Conservation (phyloP, 2,888 invertebrate species). For the Perizoma flavofasciatum region DNA sequence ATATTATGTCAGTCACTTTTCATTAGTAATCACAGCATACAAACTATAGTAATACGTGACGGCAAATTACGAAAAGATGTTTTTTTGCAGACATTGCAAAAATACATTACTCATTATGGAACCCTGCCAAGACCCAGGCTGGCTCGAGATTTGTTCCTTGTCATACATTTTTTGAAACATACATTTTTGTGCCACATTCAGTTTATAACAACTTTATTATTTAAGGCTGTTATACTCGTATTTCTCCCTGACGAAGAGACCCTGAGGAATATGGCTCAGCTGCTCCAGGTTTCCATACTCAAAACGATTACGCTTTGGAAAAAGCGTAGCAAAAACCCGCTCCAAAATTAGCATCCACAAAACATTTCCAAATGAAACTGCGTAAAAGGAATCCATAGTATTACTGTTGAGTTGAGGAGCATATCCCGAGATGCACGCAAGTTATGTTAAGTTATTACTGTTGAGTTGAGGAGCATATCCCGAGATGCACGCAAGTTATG, state of each 20-base stretch:
- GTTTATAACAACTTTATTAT: background rate
- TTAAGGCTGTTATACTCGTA: too few relatives aligned
- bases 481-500: slow-evolving; percentile 18
- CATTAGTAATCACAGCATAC: slow-evolving; percentile 25
- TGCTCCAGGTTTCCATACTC: too few relatives aligned
- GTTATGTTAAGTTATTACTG: slow-evolving; percentile 23
- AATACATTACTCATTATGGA: slow-evolving; percentile 21
- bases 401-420: slow-evolving; percentile 18
- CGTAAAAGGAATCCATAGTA: slow-evolving; percentile 3
- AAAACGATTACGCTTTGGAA: background rate
- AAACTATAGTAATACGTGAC: slow-evolving; percentile 36
- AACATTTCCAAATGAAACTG: background rate
- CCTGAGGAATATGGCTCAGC: too few relatives aligned
- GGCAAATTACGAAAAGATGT: slow-evolving; percentile 31
- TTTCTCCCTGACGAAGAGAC: too few relatives aligned
- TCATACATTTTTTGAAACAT: slow-evolving; percentile 12
- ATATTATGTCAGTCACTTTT: slow-evolving; percentile 2
- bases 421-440: slow-evolving; percentile 13
- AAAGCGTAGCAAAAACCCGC: background rate
- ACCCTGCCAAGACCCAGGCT: slow-evolving; percentile 3
- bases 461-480: slow-evolving; percentile 14
- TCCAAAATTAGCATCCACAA: background rate
- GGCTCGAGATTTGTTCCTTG: slow-evolving; percentile 13
- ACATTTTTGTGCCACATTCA: slow-evolving; percentile 11
- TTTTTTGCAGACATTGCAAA: slow-evolving; percentile 16